Conservation (phyloP, 1,140 invertebrate species). For the Oedothorax gibbosus region DNA sequence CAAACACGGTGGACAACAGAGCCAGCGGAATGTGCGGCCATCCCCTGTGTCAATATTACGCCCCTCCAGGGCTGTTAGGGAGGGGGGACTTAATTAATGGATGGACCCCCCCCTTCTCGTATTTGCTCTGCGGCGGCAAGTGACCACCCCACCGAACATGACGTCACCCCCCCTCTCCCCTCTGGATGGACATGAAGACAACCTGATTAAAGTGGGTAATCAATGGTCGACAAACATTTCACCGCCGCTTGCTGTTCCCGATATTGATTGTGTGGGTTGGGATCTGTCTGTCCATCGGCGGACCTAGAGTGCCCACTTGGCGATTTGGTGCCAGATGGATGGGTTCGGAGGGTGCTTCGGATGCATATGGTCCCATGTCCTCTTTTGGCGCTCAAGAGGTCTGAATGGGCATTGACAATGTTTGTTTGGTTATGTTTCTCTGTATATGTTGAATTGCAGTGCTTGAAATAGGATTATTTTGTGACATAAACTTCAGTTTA, state of each 20-base stretch:
- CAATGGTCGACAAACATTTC: conserved; percentile 61
- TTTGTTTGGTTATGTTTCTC: neutral
- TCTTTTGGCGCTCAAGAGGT: neutral
- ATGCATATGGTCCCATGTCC: neutral
- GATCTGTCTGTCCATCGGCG: conserved; percentile 17
- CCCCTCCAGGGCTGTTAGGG: neutral
- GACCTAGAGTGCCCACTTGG: conserved; percentile 22
- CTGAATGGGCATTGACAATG: neutral
- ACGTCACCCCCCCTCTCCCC: conserved; percentile 34
- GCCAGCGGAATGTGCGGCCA: conserved; percentile 38
- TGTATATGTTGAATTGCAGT: neutral
- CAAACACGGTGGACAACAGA: conserved; percentile 46
- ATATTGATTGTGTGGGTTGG: conserved; percentile 21
- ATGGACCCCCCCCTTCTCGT: conserved; percentile 48
- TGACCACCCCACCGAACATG: conserved; percentile 57
- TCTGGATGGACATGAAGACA: conserved; percentile 56
- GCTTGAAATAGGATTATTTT: no score
- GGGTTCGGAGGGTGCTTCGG: neutral
- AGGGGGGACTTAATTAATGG: conserved; percentile 57
- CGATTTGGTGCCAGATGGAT: conserved; percentile 1
- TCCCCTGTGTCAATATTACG: conserved; percentile 52
- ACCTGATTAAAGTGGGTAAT: conserved; percentile 61
- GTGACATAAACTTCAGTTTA: no score
- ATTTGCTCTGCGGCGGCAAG: conserved; percentile 60
- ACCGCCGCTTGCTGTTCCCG: conserved; percentile 31